These are phyloP conservation scores for Neosilurus hyrtlii DNA, from an alignment of 2,797 vertebrate species.

Conservation along the genomic window DNA sequence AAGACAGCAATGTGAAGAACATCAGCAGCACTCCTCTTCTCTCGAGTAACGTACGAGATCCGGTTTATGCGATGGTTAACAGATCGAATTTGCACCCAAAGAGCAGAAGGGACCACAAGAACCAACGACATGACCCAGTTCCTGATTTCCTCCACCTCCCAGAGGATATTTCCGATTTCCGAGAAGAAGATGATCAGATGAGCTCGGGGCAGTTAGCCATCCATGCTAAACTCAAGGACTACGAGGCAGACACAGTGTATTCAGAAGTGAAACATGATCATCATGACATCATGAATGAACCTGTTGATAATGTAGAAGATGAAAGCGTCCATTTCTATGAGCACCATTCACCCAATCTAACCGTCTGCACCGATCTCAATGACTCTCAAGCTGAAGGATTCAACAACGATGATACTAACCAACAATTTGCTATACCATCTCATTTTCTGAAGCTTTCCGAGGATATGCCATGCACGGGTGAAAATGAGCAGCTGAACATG, in stretches of 20 bases:
- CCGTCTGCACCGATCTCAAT: not conserved
- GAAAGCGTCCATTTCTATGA: not conserved
- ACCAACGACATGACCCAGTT: constrained; percentile 1
- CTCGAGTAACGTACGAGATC: constrained; percentile 23
- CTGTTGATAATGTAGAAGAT: not conserved
- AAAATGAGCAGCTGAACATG: not conserved
- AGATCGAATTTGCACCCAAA: constrained; percentile 21
- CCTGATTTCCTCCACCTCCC: not conserved
- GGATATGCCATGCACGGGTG: not conserved
- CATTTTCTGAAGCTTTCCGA: not conserved
- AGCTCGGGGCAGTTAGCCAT: not conserved
- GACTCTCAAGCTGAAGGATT: not conserved
- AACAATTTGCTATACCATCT: not conserved
- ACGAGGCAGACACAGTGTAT: not conserved
- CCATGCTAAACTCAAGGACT: not conserved
- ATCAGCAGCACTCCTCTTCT: not conserved
- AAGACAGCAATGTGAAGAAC: not conserved
- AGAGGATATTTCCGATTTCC: not conserved
- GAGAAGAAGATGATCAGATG: not conserved
- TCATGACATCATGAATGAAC: not conserved
- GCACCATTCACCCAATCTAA: not conserved
- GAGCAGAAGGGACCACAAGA: not conserved
- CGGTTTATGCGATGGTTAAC: constrained; percentile 43
- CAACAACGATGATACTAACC: not conserved
- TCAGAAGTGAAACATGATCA: not conserved